Evolutionary conservation across 2,888 invertebrate genomes (phyloP).

Genomic region (Temnothorax ravouxi): DNA sequence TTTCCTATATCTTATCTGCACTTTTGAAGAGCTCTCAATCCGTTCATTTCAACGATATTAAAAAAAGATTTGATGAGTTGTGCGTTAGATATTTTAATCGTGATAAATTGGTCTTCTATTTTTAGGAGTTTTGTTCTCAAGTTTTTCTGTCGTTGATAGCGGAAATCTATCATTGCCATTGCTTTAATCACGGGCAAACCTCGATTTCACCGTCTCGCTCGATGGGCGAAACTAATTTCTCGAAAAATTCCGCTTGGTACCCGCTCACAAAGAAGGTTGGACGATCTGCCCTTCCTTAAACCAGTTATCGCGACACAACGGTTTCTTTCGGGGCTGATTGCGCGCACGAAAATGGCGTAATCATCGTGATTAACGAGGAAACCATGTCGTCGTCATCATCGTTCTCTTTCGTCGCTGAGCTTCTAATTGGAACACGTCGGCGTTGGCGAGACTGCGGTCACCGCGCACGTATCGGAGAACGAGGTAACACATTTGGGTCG

Average conservation of each 20-base stretch:
- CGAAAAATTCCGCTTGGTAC: constrained; percentile 30
- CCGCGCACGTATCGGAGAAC: constrained; percentile 19
- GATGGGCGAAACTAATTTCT: constrained; percentile 30
- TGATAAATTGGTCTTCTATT: not conserved
- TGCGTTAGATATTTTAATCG: not conserved
- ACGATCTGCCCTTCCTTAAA: constrained; percentile 53
- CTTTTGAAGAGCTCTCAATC: not conserved
- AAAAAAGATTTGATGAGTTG: not conserved
- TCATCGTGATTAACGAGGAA: constrained; percentile 79
- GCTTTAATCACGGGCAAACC: not conserved
- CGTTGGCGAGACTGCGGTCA: constrained; percentile 52
- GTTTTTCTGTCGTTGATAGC: not conserved
- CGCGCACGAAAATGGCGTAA: constrained; percentile 72
- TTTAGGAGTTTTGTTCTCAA: not conserved
- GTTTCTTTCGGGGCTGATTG: constrained; percentile 65
- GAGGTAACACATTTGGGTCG: constrained; percentile 35
- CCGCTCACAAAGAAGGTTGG: constrained; percentile 52
- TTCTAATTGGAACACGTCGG: constrained; percentile 53
- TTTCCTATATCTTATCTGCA: not conserved
- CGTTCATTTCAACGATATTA: not conserved
- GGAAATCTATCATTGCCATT: not conserved
- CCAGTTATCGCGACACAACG: constrained; percentile 67
- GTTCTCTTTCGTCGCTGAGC: constrained; percentile 43
- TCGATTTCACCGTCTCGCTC: not conserved
- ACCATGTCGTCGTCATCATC: constrained; percentile 66